Conservation (phyloP, 2,888 invertebrate species). For the Dynastes tityus region DNA sequence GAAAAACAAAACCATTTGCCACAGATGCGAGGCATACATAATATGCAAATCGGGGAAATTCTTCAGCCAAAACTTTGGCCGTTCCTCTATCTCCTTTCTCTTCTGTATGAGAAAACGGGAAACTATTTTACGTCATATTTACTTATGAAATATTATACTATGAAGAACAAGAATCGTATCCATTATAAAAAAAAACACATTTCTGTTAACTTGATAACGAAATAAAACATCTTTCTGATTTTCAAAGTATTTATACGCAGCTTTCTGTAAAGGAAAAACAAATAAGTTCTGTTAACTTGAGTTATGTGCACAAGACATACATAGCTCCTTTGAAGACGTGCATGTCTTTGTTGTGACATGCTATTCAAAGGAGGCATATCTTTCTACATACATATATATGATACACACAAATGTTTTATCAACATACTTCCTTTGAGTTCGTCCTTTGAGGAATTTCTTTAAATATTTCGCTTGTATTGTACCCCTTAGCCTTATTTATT, state of each 20-base stretch:
- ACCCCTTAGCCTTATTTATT: not conserved
- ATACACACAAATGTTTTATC: not conserved
- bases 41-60: slow-evolving; percentile 30
- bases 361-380: no score
- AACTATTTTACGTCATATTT: not conserved
- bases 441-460: not conserved
- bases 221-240: no score
- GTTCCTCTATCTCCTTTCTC: not conserved
- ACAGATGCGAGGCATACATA: slow-evolving; percentile 14
- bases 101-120: not conserved
- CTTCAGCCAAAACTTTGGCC: slow-evolving; percentile 1
- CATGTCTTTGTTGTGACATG: no score
- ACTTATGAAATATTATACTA: not conserved
- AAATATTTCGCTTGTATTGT: not conserved
- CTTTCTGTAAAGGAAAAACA: no score
- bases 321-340: no score
- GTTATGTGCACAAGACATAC: no score
- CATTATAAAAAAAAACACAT: no score
- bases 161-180: not conserved
- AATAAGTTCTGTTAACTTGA: no score
- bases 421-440: not conserved
- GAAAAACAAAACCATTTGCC: slow-evolving; percentile 26
- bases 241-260: no score
- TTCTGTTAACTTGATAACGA: no score
- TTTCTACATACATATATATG: no score